phyloP scores from a whole-genome alignment of 2,797 vertebrate species.

The Platyrinchus mystaceus region DNA sequence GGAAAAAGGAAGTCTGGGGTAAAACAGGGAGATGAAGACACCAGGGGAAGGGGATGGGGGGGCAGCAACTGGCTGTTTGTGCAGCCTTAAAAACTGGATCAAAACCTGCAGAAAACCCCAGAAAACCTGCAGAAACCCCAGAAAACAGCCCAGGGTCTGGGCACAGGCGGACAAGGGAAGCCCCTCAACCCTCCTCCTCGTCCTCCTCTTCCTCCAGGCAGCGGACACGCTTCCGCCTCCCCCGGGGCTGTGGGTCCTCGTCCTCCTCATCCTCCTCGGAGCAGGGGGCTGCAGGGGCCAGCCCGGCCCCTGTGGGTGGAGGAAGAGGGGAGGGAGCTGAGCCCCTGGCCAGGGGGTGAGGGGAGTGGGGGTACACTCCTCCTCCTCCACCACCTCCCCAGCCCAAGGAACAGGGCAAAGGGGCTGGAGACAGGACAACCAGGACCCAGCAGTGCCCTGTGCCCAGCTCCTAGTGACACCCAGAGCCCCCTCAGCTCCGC shows the following conservation, averaged over 20 bases:
- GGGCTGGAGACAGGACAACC: no score
- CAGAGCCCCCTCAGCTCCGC: neutral
- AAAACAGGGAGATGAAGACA: neutral
- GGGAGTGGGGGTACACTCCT: neutral
- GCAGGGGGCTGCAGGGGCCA: neutral
- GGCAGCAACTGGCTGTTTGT: no score
- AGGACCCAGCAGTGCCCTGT: rapidly evolving
- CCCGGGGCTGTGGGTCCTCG: slow-evolving; percentile 44
- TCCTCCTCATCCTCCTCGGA: neutral
- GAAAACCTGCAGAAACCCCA: neutral
- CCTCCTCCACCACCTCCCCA: rapidly evolving
- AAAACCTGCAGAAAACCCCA: neutral
- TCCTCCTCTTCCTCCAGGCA: slow-evolving; percentile 72
- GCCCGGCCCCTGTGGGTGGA: neutral
- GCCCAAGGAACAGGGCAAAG: neutral
- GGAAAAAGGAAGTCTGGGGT: neutral
- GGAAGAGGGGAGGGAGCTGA: neutral
- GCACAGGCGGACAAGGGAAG: no score
- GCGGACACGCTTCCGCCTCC: slow-evolving; percentile 71
- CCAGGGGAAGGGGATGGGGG: rapidly evolving
- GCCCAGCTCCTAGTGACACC: neutral
- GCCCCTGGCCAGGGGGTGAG: rapidly evolving
- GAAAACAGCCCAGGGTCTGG: neutral
- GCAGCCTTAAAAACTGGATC: neutral
- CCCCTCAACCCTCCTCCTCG: slow-evolving; percentile 63